A percentile compares a stretch with the other conserved stretches of the same genome.
These are phyloP conservation scores for Lepilemur ruficaudatus DNA, from an alignment of 2,797 vertebrate species.

Conservation along the genomic window DNA sequence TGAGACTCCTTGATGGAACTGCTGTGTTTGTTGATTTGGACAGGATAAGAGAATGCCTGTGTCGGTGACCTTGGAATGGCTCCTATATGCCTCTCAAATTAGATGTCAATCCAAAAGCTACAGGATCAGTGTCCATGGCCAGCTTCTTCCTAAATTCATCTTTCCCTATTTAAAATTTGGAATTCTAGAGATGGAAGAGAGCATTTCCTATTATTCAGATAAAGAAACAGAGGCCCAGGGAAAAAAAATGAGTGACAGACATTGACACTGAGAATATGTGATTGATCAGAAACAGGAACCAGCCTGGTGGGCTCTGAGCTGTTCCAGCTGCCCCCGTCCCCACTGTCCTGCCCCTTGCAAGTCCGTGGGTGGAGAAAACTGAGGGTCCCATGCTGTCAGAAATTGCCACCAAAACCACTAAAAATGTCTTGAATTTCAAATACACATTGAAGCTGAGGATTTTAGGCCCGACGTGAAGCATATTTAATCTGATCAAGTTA, in stretches of 20 bases:
- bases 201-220: background rate
- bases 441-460: background rate
- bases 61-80: background rate
- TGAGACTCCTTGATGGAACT: background rate
- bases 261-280: accelerated
- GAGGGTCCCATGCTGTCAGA: background rate
- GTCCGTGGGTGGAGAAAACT: background rate
- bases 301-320: no score
- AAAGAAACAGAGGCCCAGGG: background rate
- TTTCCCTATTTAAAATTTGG: background rate
- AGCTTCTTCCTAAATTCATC: background rate
- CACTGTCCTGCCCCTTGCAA: background rate
- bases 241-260: no score
- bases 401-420: background rate
- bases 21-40: background rate
- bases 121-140: no score
- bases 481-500: background rate
- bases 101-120: background rate
- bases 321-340: background rate
- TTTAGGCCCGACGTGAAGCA: background rate
- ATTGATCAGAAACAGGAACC: background rate
- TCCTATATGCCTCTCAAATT: background rate
- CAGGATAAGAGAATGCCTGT: background rate
- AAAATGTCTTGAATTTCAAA: background rate
- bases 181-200: background rate